These are phyloP conservation scores for Plumapathes pennacea DNA, from an alignment of 92 coral and sea anemone genomes.

Conservation along the genomic window DNA sequence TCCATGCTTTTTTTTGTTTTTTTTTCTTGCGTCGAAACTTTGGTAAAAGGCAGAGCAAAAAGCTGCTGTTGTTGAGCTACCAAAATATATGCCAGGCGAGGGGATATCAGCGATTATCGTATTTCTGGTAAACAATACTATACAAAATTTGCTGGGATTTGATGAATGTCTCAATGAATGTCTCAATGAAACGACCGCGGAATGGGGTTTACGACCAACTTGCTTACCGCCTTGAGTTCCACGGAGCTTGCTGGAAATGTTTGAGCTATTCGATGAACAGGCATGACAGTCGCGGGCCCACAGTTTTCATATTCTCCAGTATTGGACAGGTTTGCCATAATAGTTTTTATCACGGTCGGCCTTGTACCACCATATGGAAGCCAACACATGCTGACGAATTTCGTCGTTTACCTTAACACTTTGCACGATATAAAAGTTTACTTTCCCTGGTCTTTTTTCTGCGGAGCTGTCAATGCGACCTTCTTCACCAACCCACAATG, in stretches of 20 bases:
- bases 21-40: too few species aligned
- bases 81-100: too few species aligned
- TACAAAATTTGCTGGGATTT: too few species aligned
- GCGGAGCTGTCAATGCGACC: slow-evolving; percentile 7
- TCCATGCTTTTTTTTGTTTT: too few species aligned
- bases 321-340: slow-evolving; percentile 27
- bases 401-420: slow-evolving; percentile 3
- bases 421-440: slow-evolving; percentile 21
- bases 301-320: slow-evolving; percentile 27
- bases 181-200: slow-evolving; percentile 23
- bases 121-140: too few species aligned
- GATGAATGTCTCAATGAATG: too few species aligned
- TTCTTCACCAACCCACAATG: slow-evolving; percentile 26
- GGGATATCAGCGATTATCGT: too few species aligned
- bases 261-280: slow-evolving; percentile 34
- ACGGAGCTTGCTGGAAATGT: slow-evolving; percentile 11
- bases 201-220: slow-evolving; percentile 14
- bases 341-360: slow-evolving; percentile 5
- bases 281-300: slow-evolving; percentile 36
- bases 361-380: slow-evolving; percentile 24
- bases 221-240: slow-evolving; percentile 1
- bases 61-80: too few species aligned
- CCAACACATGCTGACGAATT: slow-evolving; percentile 13
- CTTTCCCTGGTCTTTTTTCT: slow-evolving; percentile 28
- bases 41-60: too few species aligned